A percentile compares a stretch with the other conserved stretches of the same genome.
Evolutionary conservation across 1,140 invertebrate genomes (phyloP).

Genomic region (Trachelipus rathkii): DNA sequence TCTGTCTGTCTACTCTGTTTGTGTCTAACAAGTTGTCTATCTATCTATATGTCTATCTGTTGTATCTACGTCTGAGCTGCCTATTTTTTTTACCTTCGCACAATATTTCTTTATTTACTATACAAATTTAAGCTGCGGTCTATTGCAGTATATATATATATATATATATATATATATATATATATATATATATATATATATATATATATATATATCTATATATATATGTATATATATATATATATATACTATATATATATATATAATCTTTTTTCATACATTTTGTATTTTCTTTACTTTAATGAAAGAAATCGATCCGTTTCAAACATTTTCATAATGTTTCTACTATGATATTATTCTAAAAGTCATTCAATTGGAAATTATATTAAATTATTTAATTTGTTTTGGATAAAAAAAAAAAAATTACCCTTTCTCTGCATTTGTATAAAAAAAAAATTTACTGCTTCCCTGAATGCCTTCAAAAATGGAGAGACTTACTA

Average conservation of each 20-base stretch:
- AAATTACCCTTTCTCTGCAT: background rate
- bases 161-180: conserved; percentile 15
- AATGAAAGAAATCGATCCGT: background rate
- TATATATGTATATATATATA: conserved; percentile 24
- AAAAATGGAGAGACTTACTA: conserved; percentile 2
- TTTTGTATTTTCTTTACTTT: background rate
- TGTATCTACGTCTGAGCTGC: no score
- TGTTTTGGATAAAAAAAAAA: background rate
- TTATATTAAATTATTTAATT: background rate
- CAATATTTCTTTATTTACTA: no score
- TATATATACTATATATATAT: conserved; percentile 23
- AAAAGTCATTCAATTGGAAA: background rate
- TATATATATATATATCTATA: conserved; percentile 9
- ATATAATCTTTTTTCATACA: background rate
- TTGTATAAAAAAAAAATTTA: conserved; percentile 4
- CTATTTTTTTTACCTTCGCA: background rate
- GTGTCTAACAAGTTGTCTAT: no score
- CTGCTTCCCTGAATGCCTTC: conserved; percentile 1
- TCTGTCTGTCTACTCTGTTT: no score
- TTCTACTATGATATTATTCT: background rate
- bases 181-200: conserved; percentile 15
- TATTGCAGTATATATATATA: no score
- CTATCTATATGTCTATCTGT: no score
- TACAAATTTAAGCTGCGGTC: no score
- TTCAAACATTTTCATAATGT: conserved; percentile 2